Evolutionary conservation across 2,888 invertebrate genomes (phyloP).

Genomic region (Chrysolina americana): DNA sequence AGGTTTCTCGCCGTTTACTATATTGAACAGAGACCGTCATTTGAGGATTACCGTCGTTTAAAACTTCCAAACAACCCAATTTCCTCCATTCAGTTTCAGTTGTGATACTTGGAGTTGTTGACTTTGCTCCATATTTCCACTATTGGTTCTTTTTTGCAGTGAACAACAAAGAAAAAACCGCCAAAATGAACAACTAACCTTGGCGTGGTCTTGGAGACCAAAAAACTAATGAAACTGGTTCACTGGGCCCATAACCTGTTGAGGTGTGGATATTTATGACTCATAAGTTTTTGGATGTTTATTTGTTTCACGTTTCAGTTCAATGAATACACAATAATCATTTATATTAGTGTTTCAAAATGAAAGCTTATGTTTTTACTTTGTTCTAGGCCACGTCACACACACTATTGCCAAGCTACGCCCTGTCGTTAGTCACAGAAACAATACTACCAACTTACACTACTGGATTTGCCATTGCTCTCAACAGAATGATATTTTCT

Average conservation of each 20-base stretch:
- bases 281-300: not conserved
- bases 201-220: not conserved
- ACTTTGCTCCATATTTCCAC: not conserved
- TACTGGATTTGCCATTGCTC: not conserved
- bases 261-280: not conserved
- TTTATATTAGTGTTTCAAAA: not conserved
- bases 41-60: constrained; percentile 40
- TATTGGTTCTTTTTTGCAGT: not conserved
- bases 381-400: not conserved
- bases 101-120: not conserved
- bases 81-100: constrained; percentile 31
- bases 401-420: not conserved
- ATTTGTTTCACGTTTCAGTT: not conserved
- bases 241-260: constrained; percentile 24
- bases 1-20: constrained; percentile 22
- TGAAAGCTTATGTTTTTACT: too few species aligned
- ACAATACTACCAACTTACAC: not conserved
- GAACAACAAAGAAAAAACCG: not conserved
- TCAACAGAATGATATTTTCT: too few species aligned
- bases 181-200: not conserved
- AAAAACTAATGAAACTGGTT: not conserved
- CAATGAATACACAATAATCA: not conserved
- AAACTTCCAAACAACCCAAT: constrained; percentile 47
- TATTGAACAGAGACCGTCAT: constrained; percentile 24
- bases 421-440: not conserved